phyloP scores from a whole-genome alignment of 1,140 invertebrate species.

The Lysiphlebus fabarum region DNA sequence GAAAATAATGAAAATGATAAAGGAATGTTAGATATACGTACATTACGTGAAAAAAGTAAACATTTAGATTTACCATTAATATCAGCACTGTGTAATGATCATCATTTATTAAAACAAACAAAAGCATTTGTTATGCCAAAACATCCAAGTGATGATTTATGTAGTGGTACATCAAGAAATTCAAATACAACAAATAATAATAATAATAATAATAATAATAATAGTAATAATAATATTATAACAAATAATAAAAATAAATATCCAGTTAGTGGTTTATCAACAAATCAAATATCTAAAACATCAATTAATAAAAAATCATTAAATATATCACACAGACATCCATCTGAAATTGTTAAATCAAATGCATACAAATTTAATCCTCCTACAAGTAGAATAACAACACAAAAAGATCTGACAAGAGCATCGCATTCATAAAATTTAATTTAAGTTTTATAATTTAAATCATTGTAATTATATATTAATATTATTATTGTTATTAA shows the following conservation, averaged over 20 bases:
- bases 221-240: conserved; percentile 40
- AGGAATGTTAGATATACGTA: conserved; percentile 71
- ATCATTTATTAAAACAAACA: conserved; percentile 78
- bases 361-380: conserved; percentile 27
- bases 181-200: conserved; percentile 26
- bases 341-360: conserved; percentile 51
- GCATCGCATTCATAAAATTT: conserved; percentile 42
- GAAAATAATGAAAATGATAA: conserved; percentile 40
- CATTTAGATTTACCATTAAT: conserved; percentile 85
- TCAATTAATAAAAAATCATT: conserved; percentile 51
- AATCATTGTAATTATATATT: background rate
- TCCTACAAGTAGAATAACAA: conserved; percentile 21
- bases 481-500: background rate
- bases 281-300: conserved; percentile 59
- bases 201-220: conserved; percentile 45
- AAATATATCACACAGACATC: conserved; percentile 60
- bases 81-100: conserved; percentile 84
- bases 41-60: conserved; percentile 79
- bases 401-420: conserved; percentile 43
- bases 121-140: conserved; percentile 77
- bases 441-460: background rate
- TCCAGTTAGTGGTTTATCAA: conserved; percentile 62
- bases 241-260: conserved; percentile 56
- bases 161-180: conserved; percentile 23
- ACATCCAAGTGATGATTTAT: conserved; percentile 46